Evolutionary conservation across 2,797 vertebrate species (phyloP), one percentile per base, ranked within the genome.

Genomic region (Lithobates sylvaticus): DNA sequence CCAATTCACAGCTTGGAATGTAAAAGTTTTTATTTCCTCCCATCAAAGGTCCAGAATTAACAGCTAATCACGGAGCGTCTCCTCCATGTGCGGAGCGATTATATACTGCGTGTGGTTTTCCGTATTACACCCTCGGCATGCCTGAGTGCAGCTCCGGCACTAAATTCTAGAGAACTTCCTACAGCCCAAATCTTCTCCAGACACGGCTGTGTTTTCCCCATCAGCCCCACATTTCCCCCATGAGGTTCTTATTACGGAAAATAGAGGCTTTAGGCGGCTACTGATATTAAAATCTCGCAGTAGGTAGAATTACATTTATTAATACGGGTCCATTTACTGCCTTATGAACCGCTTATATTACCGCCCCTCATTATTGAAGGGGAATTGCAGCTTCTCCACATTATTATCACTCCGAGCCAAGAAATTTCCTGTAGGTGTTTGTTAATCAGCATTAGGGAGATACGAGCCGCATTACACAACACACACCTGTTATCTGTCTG

Each of bases 21-120:
- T 54, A 21, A 47, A 47, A 4, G n/a, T 65, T 65, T 65, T 26
- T 27, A 65, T 21, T 65, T n/a, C 44, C 58, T 75, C 16, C 50
- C 71, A 75, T 75, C 39, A 68, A 83, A 65, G 54, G 34, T 10
- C 23, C 8, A 32, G 36, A 65, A 74, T 83, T 75, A 83, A n/a
- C 81, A 83, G 71, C 36, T 75, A 36, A 83, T 83, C 81, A 83
- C 26, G n/a, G 67, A 18, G 75, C 26, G 10, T 5, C 10, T 67
- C 58, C 75, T 83, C 71, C 81, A 83, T 83, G 34, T 83, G 81
- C 26, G 34, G 21, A 75, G 64, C 10, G 34, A 74, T 74, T 65
- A 83, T 83, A 47, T 21, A 83, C 54, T n/a, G 16, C 27, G 29
- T 83, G 81, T 67, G 58, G 71, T 73, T 83, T 74, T 27, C 73